A percentile compares a stretch with the other conserved stretches of the same genome.
Conservation (phyloP, 2,113 vertebrate species). For the Todiramphus chloris region DNA sequence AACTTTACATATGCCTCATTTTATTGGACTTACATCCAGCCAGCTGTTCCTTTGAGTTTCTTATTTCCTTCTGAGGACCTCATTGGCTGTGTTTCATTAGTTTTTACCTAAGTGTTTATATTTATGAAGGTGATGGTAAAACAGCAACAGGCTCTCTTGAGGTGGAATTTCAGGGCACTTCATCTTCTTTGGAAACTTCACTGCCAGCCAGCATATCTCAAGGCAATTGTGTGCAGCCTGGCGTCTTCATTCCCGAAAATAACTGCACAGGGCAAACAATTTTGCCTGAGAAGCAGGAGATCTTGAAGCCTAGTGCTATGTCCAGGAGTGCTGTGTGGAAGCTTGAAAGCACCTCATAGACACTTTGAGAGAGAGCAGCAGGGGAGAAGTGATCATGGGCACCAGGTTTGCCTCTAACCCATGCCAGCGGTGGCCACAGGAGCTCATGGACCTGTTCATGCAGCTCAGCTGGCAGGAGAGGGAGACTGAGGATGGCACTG, state of each 20-base stretch:
- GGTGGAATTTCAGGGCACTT: not conserved
- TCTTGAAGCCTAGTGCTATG: not conserved
- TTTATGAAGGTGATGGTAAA: not conserved
- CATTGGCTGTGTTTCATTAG: not conserved
- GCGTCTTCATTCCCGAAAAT: not conserved
- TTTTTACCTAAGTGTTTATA: not conserved
- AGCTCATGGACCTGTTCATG: not conserved
- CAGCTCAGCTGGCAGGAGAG: not conserved
- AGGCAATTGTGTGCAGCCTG: fast-evolving
- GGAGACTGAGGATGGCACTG: not conserved
- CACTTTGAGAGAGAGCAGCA: not conserved
- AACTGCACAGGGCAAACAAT: not conserved
- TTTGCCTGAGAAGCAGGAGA: not conserved
- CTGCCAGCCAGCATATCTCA: not conserved
- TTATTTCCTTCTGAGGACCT: not conserved
- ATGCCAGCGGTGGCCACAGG: fast-evolving
- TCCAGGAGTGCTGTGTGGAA: not conserved
- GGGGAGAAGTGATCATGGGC: not conserved
- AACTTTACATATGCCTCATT: not conserved
- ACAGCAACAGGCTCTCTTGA: not conserved
- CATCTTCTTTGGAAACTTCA: not conserved
- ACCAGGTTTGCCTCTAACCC: not conserved
- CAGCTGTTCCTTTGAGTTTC: constrained; percentile 1
- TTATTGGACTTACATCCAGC: not conserved
- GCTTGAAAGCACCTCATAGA: not conserved